Percentiles rank a stretch among this genome's conserved stretches.
phyloP scores from a whole-genome alignment of 2,797 vertebrate genomes.

The Carcharodon carcharias region DNA sequence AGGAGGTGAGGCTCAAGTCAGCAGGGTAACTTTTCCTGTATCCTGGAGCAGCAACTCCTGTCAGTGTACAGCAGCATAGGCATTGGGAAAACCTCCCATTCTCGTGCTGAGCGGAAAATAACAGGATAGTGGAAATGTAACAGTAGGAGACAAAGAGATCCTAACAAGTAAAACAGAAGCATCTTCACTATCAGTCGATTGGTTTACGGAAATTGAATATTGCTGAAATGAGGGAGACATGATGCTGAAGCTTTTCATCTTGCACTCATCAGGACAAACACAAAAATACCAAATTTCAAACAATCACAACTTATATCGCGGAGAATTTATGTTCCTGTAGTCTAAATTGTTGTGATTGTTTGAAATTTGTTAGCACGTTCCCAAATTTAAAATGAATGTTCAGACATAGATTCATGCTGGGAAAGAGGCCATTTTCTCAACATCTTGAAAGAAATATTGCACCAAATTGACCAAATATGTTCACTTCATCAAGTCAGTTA shows the following conservation, averaged over 20 bases:
- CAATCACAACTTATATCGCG: no score
- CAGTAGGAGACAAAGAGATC: no score
- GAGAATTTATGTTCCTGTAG: no score
- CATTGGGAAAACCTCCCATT: background rate
- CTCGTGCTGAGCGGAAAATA: background rate
- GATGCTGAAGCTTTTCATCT: no score
- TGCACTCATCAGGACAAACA: no score
- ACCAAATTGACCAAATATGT: background rate
- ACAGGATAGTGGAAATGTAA: background rate
- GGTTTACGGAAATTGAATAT: no score
- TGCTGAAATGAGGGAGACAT: no score
- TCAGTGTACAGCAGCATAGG: background rate
- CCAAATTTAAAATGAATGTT: background rate
- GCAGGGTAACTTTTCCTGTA: background rate
- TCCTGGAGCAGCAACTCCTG: background rate
- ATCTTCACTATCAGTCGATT: background rate
- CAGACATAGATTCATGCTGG: background rate
- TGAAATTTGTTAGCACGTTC: background rate
- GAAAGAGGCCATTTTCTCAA: background rate
- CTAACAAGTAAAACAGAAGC: background rate
- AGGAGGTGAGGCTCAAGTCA: background rate
- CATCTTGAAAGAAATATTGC: background rate
- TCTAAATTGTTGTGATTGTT: no score
- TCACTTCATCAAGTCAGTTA: background rate
- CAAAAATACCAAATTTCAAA: no score